Conservation (phyloP, 1,140 invertebrate genomes). For the Ganaspis sp. region DNA sequence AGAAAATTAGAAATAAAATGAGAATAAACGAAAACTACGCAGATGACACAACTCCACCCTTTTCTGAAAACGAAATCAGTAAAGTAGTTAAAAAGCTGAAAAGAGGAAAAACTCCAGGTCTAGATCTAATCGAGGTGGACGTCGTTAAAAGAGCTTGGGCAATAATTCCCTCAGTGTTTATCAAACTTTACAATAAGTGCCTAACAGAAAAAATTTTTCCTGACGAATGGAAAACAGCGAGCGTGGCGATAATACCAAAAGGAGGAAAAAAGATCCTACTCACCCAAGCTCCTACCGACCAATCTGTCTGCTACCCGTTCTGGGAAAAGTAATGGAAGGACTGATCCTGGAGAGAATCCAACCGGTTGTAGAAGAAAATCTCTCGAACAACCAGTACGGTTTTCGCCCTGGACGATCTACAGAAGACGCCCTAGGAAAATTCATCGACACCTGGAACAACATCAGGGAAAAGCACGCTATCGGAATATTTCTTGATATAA, state of each 20-base stretch:
- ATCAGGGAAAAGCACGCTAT: not conserved
- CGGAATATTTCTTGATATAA: not conserved
- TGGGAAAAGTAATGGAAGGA: not conserved
- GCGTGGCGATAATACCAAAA: slow-evolving; percentile 62
- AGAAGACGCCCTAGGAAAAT: not conserved
- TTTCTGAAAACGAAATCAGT: too few species aligned
- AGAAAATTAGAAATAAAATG: not conserved
- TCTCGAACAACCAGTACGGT: not conserved
- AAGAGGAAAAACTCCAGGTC: slow-evolving; percentile 47
- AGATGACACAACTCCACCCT: too few species aligned
- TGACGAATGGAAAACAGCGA: slow-evolving; percentile 65
- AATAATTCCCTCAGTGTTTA: slow-evolving; percentile 39
- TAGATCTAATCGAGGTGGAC: slow-evolving; percentile 52
- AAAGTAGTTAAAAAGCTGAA: too few species aligned
- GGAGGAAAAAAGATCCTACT: slow-evolving; percentile 58
- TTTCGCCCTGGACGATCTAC: not conserved
- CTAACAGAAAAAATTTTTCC: slow-evolving; percentile 63
- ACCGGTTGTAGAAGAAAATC: too few species aligned
- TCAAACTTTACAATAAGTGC: slow-evolving; percentile 48
- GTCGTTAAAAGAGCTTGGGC: slow-evolving; percentile 52
- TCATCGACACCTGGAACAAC: too few species aligned
- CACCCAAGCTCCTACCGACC: slow-evolving; percentile 66
- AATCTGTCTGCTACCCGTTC: slow-evolving; percentile 40
- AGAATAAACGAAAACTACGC: too few species aligned
- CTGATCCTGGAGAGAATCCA: not conserved